A percentile compares a stretch with the other conserved stretches of the same genome.
phyloP scores from a whole-genome alignment of 1,140 invertebrate genomes.

The Apolygus lucorum region DNA sequence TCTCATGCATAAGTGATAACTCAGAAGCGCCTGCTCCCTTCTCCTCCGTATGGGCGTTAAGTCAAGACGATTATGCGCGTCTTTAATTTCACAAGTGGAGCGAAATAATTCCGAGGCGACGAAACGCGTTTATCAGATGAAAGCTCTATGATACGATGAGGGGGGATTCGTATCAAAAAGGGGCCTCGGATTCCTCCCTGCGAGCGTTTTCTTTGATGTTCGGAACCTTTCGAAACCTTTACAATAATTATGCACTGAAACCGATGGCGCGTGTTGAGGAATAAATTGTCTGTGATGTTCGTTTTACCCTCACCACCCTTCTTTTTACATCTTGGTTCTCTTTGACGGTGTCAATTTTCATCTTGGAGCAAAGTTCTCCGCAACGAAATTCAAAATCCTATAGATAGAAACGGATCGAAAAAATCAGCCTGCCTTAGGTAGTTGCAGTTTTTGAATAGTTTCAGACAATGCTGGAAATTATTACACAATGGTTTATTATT shows the following conservation, averaged over 20 bases:
- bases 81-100: constrained; percentile 15
- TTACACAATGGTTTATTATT: too few species aligned
- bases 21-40: neutral
- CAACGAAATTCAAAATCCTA: too few species aligned
- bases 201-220: too few species aligned
- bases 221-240: neutral
- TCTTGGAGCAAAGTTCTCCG: too few species aligned
- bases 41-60: too few species aligned
- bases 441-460: too few species aligned
- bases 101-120: constrained; percentile 4
- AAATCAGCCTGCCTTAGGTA: too few species aligned
- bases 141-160: too few species aligned
- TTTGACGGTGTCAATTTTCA: too few species aligned
- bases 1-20: neutral
- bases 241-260: neutral
- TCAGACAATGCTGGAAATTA: too few species aligned
- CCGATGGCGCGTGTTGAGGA: constrained; percentile 3
- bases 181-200: neutral
- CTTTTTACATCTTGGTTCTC: too few species aligned
- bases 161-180: neutral
- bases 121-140: neutral
- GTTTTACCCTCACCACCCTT: neutral
- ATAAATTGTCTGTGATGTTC: constrained; percentile 15
- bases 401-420: too few species aligned
- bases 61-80: neutral